A percentile compares a stretch with the other conserved stretches of the same genome.
Conservation (phyloP, 1,140 invertebrate genomes). For the Drosophila orosa region DNA sequence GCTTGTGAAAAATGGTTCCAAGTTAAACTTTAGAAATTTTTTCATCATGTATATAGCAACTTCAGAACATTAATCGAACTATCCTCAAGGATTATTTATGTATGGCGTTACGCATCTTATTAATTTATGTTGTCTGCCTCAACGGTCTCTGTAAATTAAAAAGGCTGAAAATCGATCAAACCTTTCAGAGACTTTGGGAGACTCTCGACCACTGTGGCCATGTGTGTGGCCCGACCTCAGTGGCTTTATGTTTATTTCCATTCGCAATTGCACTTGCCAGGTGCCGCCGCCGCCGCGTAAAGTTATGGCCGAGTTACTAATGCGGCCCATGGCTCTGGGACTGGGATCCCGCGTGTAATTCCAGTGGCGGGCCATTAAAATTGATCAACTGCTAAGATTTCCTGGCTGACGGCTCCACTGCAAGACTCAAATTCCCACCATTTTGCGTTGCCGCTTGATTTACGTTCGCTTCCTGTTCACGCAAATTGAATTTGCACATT, state of each 20-base stretch:
- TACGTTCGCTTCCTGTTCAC: constrained; percentile 23
- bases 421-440: constrained; percentile 27
- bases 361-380: constrained; percentile 66
- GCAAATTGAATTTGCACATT: constrained; percentile 44
- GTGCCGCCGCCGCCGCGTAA: constrained; percentile 20
- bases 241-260: constrained; percentile 60
- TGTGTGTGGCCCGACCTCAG: constrained; percentile 27
- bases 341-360: constrained; percentile 43
- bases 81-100: too few relatives aligned
- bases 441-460: constrained; percentile 32
- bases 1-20: too few relatives aligned
- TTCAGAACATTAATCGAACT: too few relatives aligned
- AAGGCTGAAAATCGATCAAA: not conserved
- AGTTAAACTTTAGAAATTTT: not conserved
- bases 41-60: too few relatives aligned
- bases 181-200: not conserved
- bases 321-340: constrained; percentile 11
- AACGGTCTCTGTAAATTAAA: not conserved
- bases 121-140: not conserved
- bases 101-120: not conserved
- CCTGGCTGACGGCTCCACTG: constrained; percentile 7
- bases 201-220: constrained; percentile 10
- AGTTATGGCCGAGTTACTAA: constrained; percentile 42
- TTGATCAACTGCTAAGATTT: constrained; percentile 75
- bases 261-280: constrained; percentile 52